Conservation (phyloP, 2,888 invertebrate genomes). For the Hirtodrosophila histrioides region DNA sequence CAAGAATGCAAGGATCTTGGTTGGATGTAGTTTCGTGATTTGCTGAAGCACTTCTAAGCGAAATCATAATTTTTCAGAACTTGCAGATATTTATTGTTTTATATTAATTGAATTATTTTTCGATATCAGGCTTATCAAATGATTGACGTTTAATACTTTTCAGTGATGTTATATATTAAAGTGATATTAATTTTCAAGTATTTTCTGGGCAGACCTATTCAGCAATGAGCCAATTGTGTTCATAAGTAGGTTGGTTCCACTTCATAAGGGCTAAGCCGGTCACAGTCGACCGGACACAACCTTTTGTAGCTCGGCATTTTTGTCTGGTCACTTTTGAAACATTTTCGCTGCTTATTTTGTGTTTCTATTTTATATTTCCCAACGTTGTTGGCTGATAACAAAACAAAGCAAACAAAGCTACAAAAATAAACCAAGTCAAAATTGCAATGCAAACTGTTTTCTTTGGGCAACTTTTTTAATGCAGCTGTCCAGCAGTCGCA, state of each 20-base stretch:
- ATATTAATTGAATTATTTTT: too few relatives aligned
- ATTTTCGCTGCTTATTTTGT: conserved; percentile 47
- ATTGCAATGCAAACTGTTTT: conserved; percentile 78
- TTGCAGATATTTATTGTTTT: too few relatives aligned
- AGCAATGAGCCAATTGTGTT: conserved; percentile 47
- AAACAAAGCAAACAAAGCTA: conserved; percentile 63
- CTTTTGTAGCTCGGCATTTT: conserved; percentile 48
- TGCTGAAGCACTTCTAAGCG: too few relatives aligned
- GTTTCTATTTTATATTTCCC: conserved; percentile 38
- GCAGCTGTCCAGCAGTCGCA: conserved; percentile 55
- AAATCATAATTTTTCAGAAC: too few relatives aligned
- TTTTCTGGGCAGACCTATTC: background rate
- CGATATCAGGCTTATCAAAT: too few relatives aligned
- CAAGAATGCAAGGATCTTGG: too few relatives aligned
- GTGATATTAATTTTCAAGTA: conserved; percentile 1
- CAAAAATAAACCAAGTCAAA: conserved; percentile 64
- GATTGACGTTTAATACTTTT: background rate
- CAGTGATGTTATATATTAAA: background rate
- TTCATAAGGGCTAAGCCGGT: conserved; percentile 41
- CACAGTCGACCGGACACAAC: conserved; percentile 58
- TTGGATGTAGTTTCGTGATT: too few relatives aligned
- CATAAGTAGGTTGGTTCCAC: conserved; percentile 1
- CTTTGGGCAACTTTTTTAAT: conserved; percentile 70
- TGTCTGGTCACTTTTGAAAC: conserved; percentile 53
- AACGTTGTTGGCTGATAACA: conserved; percentile 62